phyloP scores from a whole-genome alignment of 1,140 invertebrate genomes.

The Drosophila sp. region DNA sequence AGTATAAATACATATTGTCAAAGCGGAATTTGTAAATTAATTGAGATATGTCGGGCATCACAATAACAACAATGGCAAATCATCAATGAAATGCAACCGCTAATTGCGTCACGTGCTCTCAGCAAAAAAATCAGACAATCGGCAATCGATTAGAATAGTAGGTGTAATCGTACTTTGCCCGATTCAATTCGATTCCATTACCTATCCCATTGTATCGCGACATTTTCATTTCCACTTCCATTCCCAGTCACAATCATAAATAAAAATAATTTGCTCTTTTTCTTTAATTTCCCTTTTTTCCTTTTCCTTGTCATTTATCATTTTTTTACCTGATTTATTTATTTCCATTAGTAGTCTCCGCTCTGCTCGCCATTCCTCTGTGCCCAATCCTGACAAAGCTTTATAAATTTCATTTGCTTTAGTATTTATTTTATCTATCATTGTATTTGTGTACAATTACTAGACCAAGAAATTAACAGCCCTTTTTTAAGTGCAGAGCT shows the following conservation, averaged over 20 bases:
- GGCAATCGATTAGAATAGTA: constrained; percentile 20
- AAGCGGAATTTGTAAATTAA: constrained; percentile 58
- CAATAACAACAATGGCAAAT: constrained; percentile 35
- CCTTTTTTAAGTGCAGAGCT: too few relatives aligned
- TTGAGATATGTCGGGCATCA: constrained; percentile 50
- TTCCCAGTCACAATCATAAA: background rate
- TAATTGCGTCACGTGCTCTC: constrained; percentile 51
- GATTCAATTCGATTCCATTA: constrained; percentile 31
- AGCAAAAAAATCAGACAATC: constrained; percentile 11
- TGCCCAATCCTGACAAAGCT: background rate
- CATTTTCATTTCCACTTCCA: constrained; percentile 3
- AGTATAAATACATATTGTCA: constrained; percentile 44
- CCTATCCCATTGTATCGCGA: constrained; percentile 13
- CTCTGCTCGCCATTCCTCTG: background rate
- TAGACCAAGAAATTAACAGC: too few relatives aligned
- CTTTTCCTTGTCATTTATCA: constrained; percentile 13
- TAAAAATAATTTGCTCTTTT: background rate
- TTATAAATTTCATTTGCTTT: background rate
- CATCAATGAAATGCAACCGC: constrained; percentile 51
- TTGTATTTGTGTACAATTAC: too few relatives aligned
- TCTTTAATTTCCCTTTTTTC: background rate
- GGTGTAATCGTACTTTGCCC: constrained; percentile 42
- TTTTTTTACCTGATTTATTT: constrained; percentile 13
- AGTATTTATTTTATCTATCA: background rate
- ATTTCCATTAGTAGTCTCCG: background rate